Evolutionary conservation across 2,113 vertebrate genomes (phyloP), one percentile per base, ranked within the genome.

Genomic region (Hirundichthys speculiger): DNA sequence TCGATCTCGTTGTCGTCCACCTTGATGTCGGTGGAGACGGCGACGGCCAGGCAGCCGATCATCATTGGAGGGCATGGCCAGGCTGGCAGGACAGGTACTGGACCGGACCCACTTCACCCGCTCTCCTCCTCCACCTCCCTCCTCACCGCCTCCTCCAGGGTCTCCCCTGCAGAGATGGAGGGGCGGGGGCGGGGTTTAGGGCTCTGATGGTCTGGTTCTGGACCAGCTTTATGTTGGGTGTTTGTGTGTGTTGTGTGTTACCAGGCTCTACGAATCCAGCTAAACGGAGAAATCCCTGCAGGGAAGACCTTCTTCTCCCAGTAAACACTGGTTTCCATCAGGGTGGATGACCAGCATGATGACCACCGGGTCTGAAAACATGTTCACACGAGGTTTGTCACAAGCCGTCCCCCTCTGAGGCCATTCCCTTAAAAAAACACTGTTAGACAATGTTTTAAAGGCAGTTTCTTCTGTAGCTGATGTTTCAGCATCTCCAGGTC

Each of bases 11-110:
- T 92, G 85, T 94, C 90, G 82, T 98, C 96, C 84, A 95, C 95
- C 84, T 77, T 94, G 92, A 99, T 95, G 93, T 94, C 93, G 27
- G 95, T 96, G 42, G 96, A 94, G 63, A 93, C 43, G 73, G 97
- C 96, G 71, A 92, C 88, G 42, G 95, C 93, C 68, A 95, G 89
- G 87, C 96, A 99, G 64, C 96, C 96, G 76, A 98, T 95, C 96
- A 98, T 98, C 58, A 99, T 90, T 96, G 58, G 96, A 99, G 2
- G 97, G 96, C 95, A 98, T 95, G 97, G 97, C 96, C 96, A 99
- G 96, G 96, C 64, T 99, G 96, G 86, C 94, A 95, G 85, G 92
- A 95, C 64, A 97, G 71, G 3, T 97, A 99, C 73, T 90, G 93
- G 56, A 99, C 96, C n/a, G 88, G 87, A 20, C 94, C 94, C 25